Base-by-base conservation (phyloP, 1,140 invertebrate genomes). In the Brachionus asplanchnoidis region DNA sequence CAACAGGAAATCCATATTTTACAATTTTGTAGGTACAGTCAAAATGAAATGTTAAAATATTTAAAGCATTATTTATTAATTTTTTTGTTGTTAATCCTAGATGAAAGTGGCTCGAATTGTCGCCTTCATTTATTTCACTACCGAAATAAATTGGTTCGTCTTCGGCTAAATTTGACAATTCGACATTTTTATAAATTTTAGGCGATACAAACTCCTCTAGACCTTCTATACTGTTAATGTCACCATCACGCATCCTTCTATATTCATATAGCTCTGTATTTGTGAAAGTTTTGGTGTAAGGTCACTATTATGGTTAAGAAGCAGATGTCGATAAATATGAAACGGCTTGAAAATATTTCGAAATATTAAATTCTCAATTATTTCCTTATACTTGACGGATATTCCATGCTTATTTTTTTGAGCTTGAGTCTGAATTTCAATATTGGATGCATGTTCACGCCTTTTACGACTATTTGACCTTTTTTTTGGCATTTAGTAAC, bases 341-440 rank as follows among this genome's bases (percentile, higher is more conserved):
- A n/a, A 65, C 56, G 56, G 56, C 56, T 65, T 65, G 17, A 6
- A 65, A 65, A 65, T 65, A 17, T 65, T 65, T 65, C 56, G 20
- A 17, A 3, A 65, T 3, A 65, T 65, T 65, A 65, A 65, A 65
- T 65, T 65, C 56, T 65, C 56, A 65, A 65, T 65, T 65, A 65
- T 65, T 65, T 65, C 56, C 23, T 65, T 65, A 65, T 65, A 65
- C 56, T 65, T 65, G 56, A 65, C 56, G 17, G 17, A 65, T 65
- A 65, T 65, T 65, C 56, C 56, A 65, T 65, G 56, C 56, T 65
- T 65, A 65, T 65, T 65, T 65, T 56, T 56, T 56, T 56, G 12
- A 65, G 56, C 56, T 65, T 65, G 56, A 65, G 56, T 65, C 56
- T 65, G 20, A 65, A 65, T 65, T 65, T 65, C 56, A 65, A 65